Percentiles rank a stretch among this genome's conserved stretches.
phyloP scores from a whole-genome alignment of 2,888 invertebrate species.

The Sclerodermus sp. region DNA sequence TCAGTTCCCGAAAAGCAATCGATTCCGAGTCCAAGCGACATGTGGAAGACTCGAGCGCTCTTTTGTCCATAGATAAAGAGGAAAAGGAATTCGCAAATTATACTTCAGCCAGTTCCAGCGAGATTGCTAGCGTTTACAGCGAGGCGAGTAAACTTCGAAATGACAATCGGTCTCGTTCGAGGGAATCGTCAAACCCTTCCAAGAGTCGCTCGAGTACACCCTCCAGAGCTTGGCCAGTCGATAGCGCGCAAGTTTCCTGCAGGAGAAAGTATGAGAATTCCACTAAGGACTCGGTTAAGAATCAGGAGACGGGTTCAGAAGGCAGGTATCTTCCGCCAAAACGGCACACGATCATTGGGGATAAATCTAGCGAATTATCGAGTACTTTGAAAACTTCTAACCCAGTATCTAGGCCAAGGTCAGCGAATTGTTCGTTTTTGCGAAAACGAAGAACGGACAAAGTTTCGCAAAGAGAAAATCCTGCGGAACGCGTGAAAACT shows the following conservation, averaged over 20 bases:
- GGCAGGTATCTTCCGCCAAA: no score
- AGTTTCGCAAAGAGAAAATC: no score
- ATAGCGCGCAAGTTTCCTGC: conserved; percentile 12
- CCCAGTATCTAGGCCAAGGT: neutral
- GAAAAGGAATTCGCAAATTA: conserved; percentile 21
- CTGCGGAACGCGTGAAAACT: no score
- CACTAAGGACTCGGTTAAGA: neutral
- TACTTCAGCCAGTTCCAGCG: conserved; percentile 31
- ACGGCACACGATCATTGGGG: neutral
- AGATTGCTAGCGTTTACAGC: conserved; percentile 23
- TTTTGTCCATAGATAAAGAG: conserved; percentile 19
- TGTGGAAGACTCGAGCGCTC: neutral
- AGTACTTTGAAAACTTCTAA: neutral
- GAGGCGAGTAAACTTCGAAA: conserved; percentile 24
- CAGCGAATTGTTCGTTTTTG: no score
- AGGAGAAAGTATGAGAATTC: conserved; percentile 20
- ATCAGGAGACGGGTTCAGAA: neutral
- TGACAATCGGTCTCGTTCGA: conserved; percentile 16
- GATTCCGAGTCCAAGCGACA: neutral
- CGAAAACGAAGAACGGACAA: no score
- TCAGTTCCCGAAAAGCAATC: neutral
- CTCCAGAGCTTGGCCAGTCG: conserved; percentile 8
- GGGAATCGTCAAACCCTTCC: conserved; percentile 26
- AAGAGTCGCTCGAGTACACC: conserved; percentile 7
- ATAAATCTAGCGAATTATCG: neutral